Conservation (phyloP, 2,113 vertebrate genomes). For the Drymodes brunneopygia region DNA sequence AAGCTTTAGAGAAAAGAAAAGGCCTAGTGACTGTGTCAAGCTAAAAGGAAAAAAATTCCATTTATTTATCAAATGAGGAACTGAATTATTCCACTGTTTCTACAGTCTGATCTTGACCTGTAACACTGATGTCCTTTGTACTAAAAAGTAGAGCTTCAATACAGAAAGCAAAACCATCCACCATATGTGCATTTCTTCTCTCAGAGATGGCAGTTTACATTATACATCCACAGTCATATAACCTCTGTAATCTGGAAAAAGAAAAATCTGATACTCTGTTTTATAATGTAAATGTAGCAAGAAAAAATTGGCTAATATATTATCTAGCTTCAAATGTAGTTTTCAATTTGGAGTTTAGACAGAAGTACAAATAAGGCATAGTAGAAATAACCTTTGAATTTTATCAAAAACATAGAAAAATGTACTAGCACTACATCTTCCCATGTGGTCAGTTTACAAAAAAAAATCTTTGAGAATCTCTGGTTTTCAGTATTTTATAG, state of each 20-base stretch:
- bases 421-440: background rate
- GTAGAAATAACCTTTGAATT: background rate
- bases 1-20: slow-evolving; percentile 35
- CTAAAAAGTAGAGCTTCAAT: background rate
- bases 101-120: background rate
- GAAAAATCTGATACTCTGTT: background rate
- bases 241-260: background rate
- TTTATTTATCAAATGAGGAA: slow-evolving; percentile 14
- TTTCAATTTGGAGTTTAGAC: background rate
- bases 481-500: background rate
- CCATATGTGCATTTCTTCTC: background rate
- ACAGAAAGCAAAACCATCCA: background rate
- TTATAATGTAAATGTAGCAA: background rate
- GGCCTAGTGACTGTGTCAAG: background rate
- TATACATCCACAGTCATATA: background rate
- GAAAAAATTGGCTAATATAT: background rate
- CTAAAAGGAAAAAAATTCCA: slow-evolving; percentile 24
- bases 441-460: background rate
- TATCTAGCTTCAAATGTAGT: background rate
- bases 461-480: background rate
- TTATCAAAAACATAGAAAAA: background rate
- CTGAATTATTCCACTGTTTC: background rate
- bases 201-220: background rate
- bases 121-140: background rate
- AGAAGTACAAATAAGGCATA: background rate